phyloP scores from a whole-genome alignment of 2,888 invertebrate genomes.

The Nephrocerus scutellatus region DNA sequence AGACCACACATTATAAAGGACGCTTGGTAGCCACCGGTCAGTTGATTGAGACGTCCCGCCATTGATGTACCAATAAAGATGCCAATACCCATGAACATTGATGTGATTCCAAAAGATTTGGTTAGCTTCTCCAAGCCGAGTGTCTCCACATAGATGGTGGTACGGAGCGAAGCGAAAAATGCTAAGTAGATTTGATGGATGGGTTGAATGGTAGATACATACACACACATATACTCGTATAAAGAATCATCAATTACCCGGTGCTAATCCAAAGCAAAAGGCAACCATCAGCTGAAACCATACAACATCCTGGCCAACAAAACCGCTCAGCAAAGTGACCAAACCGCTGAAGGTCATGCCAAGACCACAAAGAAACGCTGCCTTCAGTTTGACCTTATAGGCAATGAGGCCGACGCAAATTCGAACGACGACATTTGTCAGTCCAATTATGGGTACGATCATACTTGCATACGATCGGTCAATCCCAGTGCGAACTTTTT shows the following conservation, averaged over 20 bases:
- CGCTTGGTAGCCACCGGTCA: slow-evolving; percentile 22
- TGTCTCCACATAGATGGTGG: slow-evolving; percentile 69
- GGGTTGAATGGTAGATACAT: too few species aligned
- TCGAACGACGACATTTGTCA: slow-evolving; percentile 58
- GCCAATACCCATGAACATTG: slow-evolving; percentile 69
- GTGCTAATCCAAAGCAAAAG: slow-evolving; percentile 33
- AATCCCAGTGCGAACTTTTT: slow-evolving; percentile 50
- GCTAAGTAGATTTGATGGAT: too few species aligned
- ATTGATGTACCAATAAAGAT: slow-evolving; percentile 58
- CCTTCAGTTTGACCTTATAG: slow-evolving; percentile 26
- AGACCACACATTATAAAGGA: slow-evolving; percentile 35
- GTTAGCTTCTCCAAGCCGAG: slow-evolving; percentile 69
- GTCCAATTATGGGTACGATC: slow-evolving; percentile 54
- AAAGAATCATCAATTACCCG: too few species aligned
- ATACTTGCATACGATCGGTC: slow-evolving; percentile 15
- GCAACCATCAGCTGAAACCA: slow-evolving; percentile 37
- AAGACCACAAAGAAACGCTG: slow-evolving; percentile 31
- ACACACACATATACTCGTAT: too few species aligned
- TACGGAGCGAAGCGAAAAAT: slow-evolving; percentile 65
- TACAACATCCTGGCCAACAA: slow-evolving; percentile 43
- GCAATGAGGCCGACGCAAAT: slow-evolving; percentile 34
- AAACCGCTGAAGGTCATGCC: slow-evolving; percentile 47
- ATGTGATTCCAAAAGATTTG: slow-evolving; percentile 68
- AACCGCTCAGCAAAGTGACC: slow-evolving; percentile 59
- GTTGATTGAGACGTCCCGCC: slow-evolving; percentile 36